Evolutionary conservation across 2,797 vertebrate species (phyloP).

Genomic region (Anguilla pacifica): DNA sequence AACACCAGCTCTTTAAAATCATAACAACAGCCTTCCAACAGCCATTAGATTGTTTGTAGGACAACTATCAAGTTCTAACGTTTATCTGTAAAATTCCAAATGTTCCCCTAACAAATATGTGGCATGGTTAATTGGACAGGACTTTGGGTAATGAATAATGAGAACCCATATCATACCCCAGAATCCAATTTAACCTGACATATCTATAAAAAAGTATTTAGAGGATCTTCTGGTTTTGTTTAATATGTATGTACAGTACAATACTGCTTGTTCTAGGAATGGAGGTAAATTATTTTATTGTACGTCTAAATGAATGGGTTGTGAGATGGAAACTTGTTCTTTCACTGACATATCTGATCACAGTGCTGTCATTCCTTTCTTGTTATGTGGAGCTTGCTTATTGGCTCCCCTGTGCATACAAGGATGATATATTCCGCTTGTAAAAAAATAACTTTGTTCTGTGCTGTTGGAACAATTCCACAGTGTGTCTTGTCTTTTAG

Average conservation of each 20-base stretch:
- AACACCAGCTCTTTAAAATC: too few species aligned
- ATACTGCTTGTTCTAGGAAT: background rate
- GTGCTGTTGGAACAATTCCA: background rate
- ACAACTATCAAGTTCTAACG: background rate
- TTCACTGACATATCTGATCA: background rate
- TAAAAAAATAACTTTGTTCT: background rate
- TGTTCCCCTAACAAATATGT: background rate
- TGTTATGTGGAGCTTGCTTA: background rate
- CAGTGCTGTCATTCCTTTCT: background rate
- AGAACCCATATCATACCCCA: background rate
- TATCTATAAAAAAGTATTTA: background rate
- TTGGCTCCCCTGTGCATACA: constrained; percentile 3
- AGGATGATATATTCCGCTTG: background rate
- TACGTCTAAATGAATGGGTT: background rate
- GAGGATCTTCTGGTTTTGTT: background rate
- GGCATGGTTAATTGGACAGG: background rate
- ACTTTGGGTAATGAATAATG: background rate
- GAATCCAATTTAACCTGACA: background rate
- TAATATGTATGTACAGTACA: background rate
- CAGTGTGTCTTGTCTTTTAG: constrained; percentile 12
- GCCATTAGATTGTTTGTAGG: background rate
- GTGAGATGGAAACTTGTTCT: background rate
- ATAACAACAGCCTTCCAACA: background rate
- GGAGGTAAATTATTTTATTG: background rate
- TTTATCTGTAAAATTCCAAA: background rate